These are phyloP conservation scores for Rhagonycha fulva DNA, from an alignment of 2,888 invertebrate species.

Conservation along the genomic window DNA sequence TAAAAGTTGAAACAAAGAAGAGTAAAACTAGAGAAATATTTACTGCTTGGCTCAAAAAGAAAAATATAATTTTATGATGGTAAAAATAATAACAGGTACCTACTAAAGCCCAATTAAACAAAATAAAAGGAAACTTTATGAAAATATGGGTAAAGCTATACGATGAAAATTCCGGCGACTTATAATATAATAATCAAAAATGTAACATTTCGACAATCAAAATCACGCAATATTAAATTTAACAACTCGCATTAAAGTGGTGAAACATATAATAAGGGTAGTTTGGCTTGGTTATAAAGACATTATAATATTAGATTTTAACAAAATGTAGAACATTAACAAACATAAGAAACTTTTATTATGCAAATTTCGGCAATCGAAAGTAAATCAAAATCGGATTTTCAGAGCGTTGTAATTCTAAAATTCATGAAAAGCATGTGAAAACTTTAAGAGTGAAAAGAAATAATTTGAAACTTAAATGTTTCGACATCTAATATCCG, in stretches of 20 bases:
- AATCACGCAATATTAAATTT: neutral
- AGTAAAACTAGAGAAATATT: neutral
- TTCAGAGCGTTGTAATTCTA: neutral
- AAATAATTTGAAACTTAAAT: constrained; percentile 30
- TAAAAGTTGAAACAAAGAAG: neutral
- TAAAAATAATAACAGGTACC: neutral
- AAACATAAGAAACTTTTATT: neutral
- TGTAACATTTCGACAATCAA: neutral
- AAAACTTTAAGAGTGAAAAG: constrained; percentile 1
- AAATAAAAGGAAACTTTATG: no score
- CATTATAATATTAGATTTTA: neutral
- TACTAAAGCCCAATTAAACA: no score
- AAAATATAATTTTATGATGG: neutral
- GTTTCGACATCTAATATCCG: constrained; percentile 31
- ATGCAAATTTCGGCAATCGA: neutral
- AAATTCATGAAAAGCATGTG: neutral
- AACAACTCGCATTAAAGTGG: neutral
- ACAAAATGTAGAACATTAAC: neutral
- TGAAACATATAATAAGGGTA: neutral
- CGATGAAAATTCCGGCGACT: no score
- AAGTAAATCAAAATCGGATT: neutral
- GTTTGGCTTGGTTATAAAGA: neutral
- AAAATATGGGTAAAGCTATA: no score
- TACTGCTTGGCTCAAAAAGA: neutral
- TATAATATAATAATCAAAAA: neutral